Evolutionary conservation across 1,140 invertebrate genomes (phyloP), one percentile per base, ranked within the genome.

Genomic region (Brachionus plicatilis): DNA sequence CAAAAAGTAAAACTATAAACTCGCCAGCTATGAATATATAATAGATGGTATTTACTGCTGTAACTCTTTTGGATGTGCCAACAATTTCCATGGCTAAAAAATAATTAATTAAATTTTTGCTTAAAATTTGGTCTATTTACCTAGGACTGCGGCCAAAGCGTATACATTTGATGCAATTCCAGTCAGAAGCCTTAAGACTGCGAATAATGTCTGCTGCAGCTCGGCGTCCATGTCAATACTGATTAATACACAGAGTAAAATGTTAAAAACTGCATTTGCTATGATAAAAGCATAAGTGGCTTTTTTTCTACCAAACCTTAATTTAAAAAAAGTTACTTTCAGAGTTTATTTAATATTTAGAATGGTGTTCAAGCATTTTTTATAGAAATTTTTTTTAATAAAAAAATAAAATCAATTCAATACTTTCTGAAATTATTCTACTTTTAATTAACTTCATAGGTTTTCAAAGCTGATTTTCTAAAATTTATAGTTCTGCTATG

Each of bases 251-350:
- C 12, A 41, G 4, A 65, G 37, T 12, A 43, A 65, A 27, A 65
- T 47, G 53, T 82, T 82, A 3, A 82, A 14, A 12, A 82, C 2
- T 27, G 79, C 20, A 47, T 82, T 82, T 9, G 65, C 65, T 14
- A 82, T 60, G 20, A 82, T 37, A 14, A 60, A 82, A 7, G 33
- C 43, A 47, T 82, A 82, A 27, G 47, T 56, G 3, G 68, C 47
- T 84, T 56, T 68, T 70, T 84, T 68, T 7, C 60, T 37, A 72
- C 60, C 82, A 43, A 72, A 47, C 70, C 82, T 84, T 47, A 3
- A 24, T 24, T 24, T 24, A 24, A 3, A 37, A 37, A 37, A 37
- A 37, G 4, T 37, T 37, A 7, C 1, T 37, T 37, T 37, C 3
- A 37, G 6, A 12, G 3, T 29, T 8, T 0, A 20, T 33, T 33